These are phyloP conservation scores for Chamaea fasciata DNA, from an alignment of 2,113 vertebrate species.

Conservation along the genomic window DNA sequence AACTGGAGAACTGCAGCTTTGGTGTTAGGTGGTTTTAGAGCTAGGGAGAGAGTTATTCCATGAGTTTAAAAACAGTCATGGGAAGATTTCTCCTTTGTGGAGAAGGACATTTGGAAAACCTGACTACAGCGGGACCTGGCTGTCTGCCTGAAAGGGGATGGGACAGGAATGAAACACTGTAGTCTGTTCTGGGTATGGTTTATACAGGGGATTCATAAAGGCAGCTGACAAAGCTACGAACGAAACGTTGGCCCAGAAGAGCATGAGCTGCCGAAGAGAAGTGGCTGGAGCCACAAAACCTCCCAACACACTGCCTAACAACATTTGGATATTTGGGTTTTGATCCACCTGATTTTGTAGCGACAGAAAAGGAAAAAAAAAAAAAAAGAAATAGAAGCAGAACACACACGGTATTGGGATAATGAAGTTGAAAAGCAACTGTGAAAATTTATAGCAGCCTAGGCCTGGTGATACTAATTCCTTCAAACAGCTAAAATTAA, in stretches of 20 bases:
- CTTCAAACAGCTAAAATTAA: not conserved
- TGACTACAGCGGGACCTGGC: not conserved
- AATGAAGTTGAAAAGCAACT: not conserved
- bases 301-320: not conserved
- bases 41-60: not conserved
- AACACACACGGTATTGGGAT: not conserved
- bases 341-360: not conserved
- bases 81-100: not conserved
- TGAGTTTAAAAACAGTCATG: not conserved
- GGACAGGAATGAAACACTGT: not conserved
- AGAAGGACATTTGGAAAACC: constrained; percentile 18
- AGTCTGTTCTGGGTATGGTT: not conserved
- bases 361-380: not conserved
- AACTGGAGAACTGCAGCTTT: not conserved
- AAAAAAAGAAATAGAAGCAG: not conserved
- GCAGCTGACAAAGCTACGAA: not conserved
- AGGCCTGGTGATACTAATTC: not conserved
- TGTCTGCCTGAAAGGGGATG: not conserved
- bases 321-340: not conserved
- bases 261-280: not conserved
- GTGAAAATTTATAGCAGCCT: not conserved
- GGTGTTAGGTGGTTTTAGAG: not conserved
- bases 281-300: not conserved
- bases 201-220: not conserved
- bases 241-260: not conserved